Evolutionary conservation across 1,140 invertebrate species (phyloP).

Genomic region (Tetragonula clypearis): DNA sequence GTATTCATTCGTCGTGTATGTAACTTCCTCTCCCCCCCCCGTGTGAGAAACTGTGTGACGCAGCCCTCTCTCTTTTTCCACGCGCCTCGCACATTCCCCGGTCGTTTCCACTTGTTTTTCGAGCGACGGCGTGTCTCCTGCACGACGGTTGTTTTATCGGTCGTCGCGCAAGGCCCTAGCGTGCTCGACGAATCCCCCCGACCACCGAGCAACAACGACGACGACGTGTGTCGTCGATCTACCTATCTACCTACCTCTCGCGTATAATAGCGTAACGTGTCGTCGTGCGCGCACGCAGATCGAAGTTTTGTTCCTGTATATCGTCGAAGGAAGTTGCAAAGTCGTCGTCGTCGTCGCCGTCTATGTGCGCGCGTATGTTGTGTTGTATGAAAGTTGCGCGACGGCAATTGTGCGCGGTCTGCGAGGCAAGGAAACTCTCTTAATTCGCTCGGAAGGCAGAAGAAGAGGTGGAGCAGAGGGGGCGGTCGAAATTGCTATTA

Average conservation of each 20-base stretch:
- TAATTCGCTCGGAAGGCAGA: too few species aligned
- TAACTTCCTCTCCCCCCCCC: constrained; percentile 20
- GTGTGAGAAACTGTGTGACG: constrained; percentile 15
- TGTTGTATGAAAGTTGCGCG: not conserved
- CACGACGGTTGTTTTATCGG: constrained; percentile 34
- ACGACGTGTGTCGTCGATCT: constrained; percentile 10
- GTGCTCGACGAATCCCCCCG: not conserved
- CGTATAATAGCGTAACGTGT: not conserved
- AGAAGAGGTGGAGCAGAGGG: too few species aligned
- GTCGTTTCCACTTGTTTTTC: constrained; percentile 51
- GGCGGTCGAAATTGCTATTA: too few species aligned
- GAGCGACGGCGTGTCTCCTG: constrained; percentile 8
- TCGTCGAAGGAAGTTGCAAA: constrained; percentile 7
- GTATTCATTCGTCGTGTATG: constrained; percentile 31
- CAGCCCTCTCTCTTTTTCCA: constrained; percentile 48
- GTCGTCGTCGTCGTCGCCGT: not conserved
- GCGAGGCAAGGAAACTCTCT: too few species aligned
- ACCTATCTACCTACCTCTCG: not conserved
- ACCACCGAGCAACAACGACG: constrained; percentile 10
- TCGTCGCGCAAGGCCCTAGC: constrained; percentile 25
- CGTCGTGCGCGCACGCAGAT: not conserved
- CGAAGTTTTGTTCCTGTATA: not conserved
- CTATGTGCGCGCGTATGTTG: not conserved
- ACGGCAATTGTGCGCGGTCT: too few species aligned
- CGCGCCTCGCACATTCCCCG: constrained; percentile 52